Evolutionary conservation across 2,888 invertebrate genomes (phyloP).

Genomic region (Orgyia antiqua): DNA sequence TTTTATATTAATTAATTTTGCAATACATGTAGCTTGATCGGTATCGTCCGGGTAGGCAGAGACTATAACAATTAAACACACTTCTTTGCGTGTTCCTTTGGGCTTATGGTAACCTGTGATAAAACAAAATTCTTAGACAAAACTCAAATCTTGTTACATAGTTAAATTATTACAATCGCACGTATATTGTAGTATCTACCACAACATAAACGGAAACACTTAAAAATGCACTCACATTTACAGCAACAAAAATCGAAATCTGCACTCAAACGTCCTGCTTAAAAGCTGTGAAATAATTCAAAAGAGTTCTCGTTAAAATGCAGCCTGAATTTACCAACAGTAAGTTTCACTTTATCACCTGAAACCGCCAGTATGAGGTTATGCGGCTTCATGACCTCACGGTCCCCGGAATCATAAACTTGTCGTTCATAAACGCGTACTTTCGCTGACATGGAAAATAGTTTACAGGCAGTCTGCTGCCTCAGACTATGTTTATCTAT

Average conservation of each 20-base stretch:
- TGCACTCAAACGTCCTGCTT: slow-evolving; percentile 44
- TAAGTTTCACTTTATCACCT: slow-evolving; percentile 61
- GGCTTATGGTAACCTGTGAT: too few relatives aligned
- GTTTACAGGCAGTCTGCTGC: slow-evolving; percentile 64
- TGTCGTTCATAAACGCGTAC: slow-evolving; percentile 56
- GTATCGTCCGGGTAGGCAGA: too few relatives aligned
- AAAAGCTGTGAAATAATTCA: slow-evolving; percentile 70
- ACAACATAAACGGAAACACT: slow-evolving; percentile 10
- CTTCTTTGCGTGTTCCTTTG: too few relatives aligned
- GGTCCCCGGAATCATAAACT: slow-evolving; percentile 42
- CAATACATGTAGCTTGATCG: too few relatives aligned
- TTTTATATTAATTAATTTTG: too few relatives aligned
- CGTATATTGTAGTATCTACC: too few relatives aligned
- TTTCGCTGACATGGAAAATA: slow-evolving; percentile 75
- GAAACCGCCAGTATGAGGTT: slow-evolving; percentile 9
- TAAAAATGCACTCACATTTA: slow-evolving; percentile 18
- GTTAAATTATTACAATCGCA: too few relatives aligned
- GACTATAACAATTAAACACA: too few relatives aligned
- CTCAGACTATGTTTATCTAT: slow-evolving; percentile 60
- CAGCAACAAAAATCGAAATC: slow-evolving; percentile 43
- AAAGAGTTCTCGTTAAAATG: slow-evolving; percentile 65
- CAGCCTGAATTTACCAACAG: slow-evolving; percentile 59
- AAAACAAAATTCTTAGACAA: too few relatives aligned
- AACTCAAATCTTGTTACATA: too few relatives aligned
- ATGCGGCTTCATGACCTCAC: slow-evolving; percentile 20